Base-by-base conservation (phyloP, 2,113 vertebrate species). In the Eupsittula cactorum region DNA sequence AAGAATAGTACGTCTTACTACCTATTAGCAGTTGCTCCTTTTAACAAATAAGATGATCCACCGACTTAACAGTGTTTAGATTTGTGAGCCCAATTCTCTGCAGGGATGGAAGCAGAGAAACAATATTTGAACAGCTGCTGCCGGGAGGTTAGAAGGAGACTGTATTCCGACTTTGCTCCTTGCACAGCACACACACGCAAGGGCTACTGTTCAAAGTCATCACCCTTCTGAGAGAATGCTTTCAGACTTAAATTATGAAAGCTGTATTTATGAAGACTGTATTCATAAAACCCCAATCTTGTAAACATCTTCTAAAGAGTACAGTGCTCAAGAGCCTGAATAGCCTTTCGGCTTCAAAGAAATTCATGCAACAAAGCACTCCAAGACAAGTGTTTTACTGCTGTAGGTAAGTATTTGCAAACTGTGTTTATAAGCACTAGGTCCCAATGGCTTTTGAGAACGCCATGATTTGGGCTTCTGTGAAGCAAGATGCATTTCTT, bases 101-200 rank as follows among this genome's bases (percentile, higher is more conserved):
- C 69, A 78, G 77, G 62, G 80, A 68, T 84, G 46, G 65, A 92
- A 81, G 80, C 5, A 12, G 53, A 86, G 62, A 81, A 90, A 86
- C 55, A 94, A 49, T 88, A 89, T 92, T 96, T 97, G 92, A 93
- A 93, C 83, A 93, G 93, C 83, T 92, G 88, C 81, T 92, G 70
- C 65, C 74, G 65, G 41, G 62, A 90, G 65, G 49, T 84, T 87
- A 75, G 59, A 91, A 89, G 57, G 47, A 91, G 57, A 47, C 24
- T 41, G 39, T 35, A 16, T 65, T 93, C 52, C 12, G 6, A 80
- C 60, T 86, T 74, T 31, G 29, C 10, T 83, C 41, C 19, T 95
- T 37, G 73, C 31, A 67, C 3, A 57, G 47, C 27, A 20, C 50
- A 74, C 49, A 53, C 11, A 41, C 8, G 20, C 33, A 33, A 42